Percentiles rank a stretch among this genome's conserved stretches.
These are phyloP conservation scores for Pyrgus malvae DNA, from an alignment of 2,888 invertebrate species.

Conservation along the genomic window DNA sequence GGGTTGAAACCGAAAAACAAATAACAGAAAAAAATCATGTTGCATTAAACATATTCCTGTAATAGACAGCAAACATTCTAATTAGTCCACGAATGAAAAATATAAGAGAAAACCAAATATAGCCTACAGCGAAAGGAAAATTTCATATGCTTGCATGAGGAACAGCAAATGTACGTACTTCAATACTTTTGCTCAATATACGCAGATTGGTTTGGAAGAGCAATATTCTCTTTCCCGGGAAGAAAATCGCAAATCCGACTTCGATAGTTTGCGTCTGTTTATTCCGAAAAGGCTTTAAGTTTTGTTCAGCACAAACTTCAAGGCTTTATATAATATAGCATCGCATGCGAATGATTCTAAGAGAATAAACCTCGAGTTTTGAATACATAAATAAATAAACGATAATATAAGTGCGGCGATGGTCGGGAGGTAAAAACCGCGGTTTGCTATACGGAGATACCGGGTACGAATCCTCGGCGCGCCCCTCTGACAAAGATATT, in stretches of 20 bases:
- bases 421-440: too few species aligned
- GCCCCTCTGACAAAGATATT: too few species aligned
- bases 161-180: conserved; percentile 22
- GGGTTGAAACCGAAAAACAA: too few species aligned
- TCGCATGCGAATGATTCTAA: too few species aligned
- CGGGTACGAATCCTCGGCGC: too few species aligned
- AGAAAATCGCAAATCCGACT: conserved; percentile 26
- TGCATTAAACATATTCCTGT: too few species aligned
- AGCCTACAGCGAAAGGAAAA: conserved; percentile 9
- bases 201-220: conserved; percentile 26
- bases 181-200: conserved; percentile 25
- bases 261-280: conserved; percentile 19
- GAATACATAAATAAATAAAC: too few species aligned
- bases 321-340: not conserved
- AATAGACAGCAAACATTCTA: too few species aligned
- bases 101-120: not conserved
- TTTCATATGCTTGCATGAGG: conserved; percentile 24
- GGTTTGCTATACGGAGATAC: too few species aligned
- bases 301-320: conserved; percentile 4
- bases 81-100: not conserved
- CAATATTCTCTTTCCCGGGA: conserved; percentile 20
- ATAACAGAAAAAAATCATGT: too few species aligned
- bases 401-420: too few species aligned
- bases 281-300: conserved; percentile 13
- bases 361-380: too few species aligned